Base-by-base conservation (phyloP, 2,797 vertebrate species). In the Hydrolagus colliei region DNA sequence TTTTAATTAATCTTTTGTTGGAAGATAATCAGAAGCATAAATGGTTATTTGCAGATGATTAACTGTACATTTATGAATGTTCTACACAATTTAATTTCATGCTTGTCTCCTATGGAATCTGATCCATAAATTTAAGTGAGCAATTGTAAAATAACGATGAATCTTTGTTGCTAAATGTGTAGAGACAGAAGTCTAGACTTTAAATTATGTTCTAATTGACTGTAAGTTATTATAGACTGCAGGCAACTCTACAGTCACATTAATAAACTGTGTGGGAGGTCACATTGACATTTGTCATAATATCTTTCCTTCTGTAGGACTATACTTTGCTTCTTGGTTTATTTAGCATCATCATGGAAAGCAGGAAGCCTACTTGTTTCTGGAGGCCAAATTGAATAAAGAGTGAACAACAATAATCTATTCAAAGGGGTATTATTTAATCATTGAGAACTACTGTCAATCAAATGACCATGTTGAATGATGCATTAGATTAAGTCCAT, bases 21-120 rank as follows among this genome's bases (percentile, higher is more conserved):
- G 88, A 88, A 88, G 88, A 89, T 91, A 92, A 92, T 91, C 91
- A 88, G 88, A 91, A 87, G 79, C 78, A 86, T 88, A 87, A 78
- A 86, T 73, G 89, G 87, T 89, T 92, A 89, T 91, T 91, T 90
- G 73, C 65, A 88, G 91, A 88, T 91, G 90, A 92, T 87, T 86
- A 90, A 93, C 87, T 89, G 89, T 86, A 87, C 88, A 88, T 86
- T 86, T 90, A 86, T 87, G 85, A 86, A 91, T 90, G 90, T 93
- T 92, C 91, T 89, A 88, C 86, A 91, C 86, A 92, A 92, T 93
- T 92, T 91, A 92, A 93, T 93, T 93, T 92, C 91, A 92, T 92
- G 91, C 92, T 91, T 92, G 91, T 92, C 92, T 93, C 92, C 86
- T 27, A 86, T 89, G 90, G 92, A 92, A 92, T 90, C 88, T 92